These are phyloP conservation scores for Drosophila hydei DNA, from an alignment of 1,140 invertebrate species.

Conservation along the genomic window DNA sequence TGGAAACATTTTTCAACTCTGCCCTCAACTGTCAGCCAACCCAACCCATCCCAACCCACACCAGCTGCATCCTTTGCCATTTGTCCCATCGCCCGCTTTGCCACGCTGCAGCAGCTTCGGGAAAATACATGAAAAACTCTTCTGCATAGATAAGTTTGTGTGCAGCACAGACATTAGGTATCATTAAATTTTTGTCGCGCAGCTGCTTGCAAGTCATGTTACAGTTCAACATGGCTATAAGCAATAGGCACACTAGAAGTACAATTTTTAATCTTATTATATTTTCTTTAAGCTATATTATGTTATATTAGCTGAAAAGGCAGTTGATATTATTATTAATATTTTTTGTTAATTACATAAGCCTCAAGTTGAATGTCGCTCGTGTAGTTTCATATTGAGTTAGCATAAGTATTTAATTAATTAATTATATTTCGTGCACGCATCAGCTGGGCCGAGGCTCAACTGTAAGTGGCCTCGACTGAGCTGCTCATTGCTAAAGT, in stretches of 20 bases:
- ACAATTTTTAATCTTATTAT: not conserved
- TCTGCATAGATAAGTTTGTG: conserved; percentile 42
- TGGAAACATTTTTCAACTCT: conserved; percentile 80
- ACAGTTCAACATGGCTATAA: conserved; percentile 16
- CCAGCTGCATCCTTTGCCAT: not conserved
- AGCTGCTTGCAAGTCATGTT: conserved; percentile 15
- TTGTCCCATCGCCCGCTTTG: conserved; percentile 1
- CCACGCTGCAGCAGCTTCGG: conserved; percentile 39
- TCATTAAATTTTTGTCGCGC: conserved; percentile 58
- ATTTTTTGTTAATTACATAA: too few species aligned
- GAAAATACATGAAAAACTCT: conserved; percentile 48
- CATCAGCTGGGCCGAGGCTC: not conserved
- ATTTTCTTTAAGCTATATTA: too few species aligned
- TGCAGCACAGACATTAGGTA: conserved; percentile 58
- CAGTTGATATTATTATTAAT: too few species aligned
- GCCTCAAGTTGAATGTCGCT: too few species aligned
- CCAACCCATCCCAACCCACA: not conserved
- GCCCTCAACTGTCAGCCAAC: conserved; percentile 13
- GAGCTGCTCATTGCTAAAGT: conserved; percentile 27
- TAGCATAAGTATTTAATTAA: too few species aligned
- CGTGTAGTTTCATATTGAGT: too few species aligned
- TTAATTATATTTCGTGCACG: not conserved
- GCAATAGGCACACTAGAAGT: not conserved
- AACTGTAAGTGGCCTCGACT: conserved; percentile 31
- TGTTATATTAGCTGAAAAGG: too few species aligned